Base-by-base conservation (phyloP, 2,797 vertebrate species). In the Sebastes melanostomus region DNA sequence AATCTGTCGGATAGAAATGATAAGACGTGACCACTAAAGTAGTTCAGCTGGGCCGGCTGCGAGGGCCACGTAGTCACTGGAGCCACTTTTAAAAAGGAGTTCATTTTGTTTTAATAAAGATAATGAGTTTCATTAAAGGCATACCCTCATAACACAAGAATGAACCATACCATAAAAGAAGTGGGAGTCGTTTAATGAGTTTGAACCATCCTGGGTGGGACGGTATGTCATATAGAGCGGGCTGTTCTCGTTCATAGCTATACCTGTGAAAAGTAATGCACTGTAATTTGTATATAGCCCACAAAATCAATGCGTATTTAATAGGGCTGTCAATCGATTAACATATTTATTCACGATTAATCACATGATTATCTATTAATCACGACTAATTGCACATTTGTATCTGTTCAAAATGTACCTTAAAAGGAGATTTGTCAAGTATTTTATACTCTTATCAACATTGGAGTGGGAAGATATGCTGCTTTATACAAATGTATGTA, bases 51-150 rank as follows among this genome's bases (percentile, higher is more conserved):
- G 25, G 56, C 56, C 2, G 30, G 59, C 71, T 66, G 72, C 10
- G 25, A 11, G 36, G 29, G 76, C 10, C 38, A 24, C 20, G 22
- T 14, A 59, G 73, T 76, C 77, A 29, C 72, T 18, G 34, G 66
- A 69, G 76, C 67, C 74, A 46, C 72, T 75, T 72, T 67, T 63
- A 65, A 38, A 56, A 38, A 25, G 36, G 59, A 22, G 58, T 54
- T 80, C 12, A 50, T 83, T 77, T 70, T 34, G 61, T 70, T 83
- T 86, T 71, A 86, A 80, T 86, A 84, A 84, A 71, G 67, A 77
- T 85, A 73, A 80, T 76, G 72, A 77, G 75, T 86, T 86, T 78
- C 68, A 80, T 84, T 83, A 80, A 78, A 59, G 63, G 52, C 32
- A 32, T 46, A 29, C 60, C 63, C 36, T 66, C 66, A 59, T 78